Percentiles rank a stretch among this genome's conserved stretches.
Evolutionary conservation across 2,797 vertebrate genomes (phyloP).

Genomic region (Chromis chromis): DNA sequence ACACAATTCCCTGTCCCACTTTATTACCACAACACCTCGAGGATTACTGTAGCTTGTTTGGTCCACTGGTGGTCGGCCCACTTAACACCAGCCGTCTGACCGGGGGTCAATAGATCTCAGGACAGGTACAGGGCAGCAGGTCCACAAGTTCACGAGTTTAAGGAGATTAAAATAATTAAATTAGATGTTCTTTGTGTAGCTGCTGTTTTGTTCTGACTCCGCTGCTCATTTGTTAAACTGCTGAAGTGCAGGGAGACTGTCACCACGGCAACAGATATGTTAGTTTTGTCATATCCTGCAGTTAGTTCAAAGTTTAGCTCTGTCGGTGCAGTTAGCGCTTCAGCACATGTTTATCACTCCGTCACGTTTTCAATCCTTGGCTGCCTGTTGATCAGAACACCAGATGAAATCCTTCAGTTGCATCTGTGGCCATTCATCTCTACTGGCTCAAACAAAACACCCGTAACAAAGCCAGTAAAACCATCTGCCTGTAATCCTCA

Average conservation of each 20-base stretch:
- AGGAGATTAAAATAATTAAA: conserved; percentile 40
- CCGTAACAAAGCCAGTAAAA: not conserved
- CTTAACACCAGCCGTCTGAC: not conserved
- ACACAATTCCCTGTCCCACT: not conserved
- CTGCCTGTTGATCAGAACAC: not conserved
- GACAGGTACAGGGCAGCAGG: conserved; percentile 12
- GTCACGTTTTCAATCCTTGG: not conserved
- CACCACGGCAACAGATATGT: conserved; percentile 16
- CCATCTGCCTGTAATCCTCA: not conserved
- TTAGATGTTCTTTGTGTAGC: conserved; percentile 5
- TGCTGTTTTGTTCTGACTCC: conserved; percentile 27
- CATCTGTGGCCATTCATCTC: not conserved
- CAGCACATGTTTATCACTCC: too few relatives aligned
- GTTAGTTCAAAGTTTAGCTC: not conserved
- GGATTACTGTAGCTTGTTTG: not conserved
- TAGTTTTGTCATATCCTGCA: not conserved
- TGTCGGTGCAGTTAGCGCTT: not conserved
- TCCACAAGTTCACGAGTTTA: conserved; percentile 26
- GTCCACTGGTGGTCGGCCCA: not conserved
- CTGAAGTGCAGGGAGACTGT: not conserved
- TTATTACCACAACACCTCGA: not conserved
- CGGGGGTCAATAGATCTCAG: not conserved
- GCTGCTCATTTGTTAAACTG: conserved; percentile 19
- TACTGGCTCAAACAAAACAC: not conserved
- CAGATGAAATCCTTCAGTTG: not conserved